Percentiles rank a stretch among this genome's conserved stretches.
phyloP scores from a whole-genome alignment of 30 jellyfish, hydroid and myxozoan species.

The Aurelia sp. region DNA sequence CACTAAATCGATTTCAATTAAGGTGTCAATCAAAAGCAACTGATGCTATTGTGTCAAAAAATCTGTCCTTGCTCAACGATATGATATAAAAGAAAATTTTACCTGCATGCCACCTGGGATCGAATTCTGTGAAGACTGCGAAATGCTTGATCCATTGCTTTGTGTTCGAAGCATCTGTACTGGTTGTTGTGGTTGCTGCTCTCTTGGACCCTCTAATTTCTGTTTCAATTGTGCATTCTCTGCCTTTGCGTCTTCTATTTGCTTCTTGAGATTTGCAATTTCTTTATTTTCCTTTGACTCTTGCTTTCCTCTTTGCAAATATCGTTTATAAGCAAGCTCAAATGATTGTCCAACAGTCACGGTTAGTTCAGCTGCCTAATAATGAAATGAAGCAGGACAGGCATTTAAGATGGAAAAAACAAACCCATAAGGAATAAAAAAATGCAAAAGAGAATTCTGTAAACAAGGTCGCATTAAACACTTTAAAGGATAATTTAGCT shows the following conservation, averaged over 20 bases:
- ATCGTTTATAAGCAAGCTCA: constrained; percentile 92
- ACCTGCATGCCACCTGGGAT: neutral
- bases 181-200: constrained; percentile 3
- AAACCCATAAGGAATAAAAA: too few species aligned
- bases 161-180: constrained; percentile 30
- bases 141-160: constrained; percentile 29
- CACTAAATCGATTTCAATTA: too few species aligned
- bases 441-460: too few species aligned
- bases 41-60: too few species aligned
- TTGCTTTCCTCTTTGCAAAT: constrained; percentile 67
- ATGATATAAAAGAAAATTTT: too few species aligned
- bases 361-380: constrained; percentile 92
- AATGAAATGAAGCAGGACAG: too few species aligned
- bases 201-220: constrained; percentile 8
- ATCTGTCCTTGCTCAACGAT: too few species aligned
- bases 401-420: too few species aligned
- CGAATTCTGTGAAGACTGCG: neutral
- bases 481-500: too few species aligned
- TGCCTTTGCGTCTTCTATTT: constrained; percentile 64
- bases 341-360: constrained; percentile 95
- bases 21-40: too few species aligned
- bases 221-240: constrained; percentile 68
- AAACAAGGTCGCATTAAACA: too few species aligned
- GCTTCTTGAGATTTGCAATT: constrained; percentile 55
- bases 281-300: constrained; percentile 83